Percentiles rank a stretch among this genome's conserved stretches.
Conservation (phyloP, 2,888 invertebrate genomes). For the Baccha elongata region DNA sequence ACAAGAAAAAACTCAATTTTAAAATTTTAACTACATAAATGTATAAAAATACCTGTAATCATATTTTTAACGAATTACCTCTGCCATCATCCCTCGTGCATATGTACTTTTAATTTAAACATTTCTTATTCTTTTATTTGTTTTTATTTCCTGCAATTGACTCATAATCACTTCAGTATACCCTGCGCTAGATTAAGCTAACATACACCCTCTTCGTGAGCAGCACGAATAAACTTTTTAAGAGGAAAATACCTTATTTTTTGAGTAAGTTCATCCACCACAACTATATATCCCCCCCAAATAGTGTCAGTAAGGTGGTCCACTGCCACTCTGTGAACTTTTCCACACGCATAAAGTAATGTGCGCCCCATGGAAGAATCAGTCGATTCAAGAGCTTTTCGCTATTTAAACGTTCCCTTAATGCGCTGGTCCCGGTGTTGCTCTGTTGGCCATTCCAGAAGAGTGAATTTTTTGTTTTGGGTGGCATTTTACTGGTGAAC, state of each 20-base stretch:
- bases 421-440: slow-evolving; percentile 65
- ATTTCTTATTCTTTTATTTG: slow-evolving; percentile 35
- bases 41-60: slow-evolving; percentile 38
- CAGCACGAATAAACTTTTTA: slow-evolving; percentile 49
- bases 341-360: slow-evolving; percentile 72
- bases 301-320: slow-evolving; percentile 57
- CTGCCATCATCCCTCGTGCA: slow-evolving; percentile 42
- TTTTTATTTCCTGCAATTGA: slow-evolving; percentile 60
- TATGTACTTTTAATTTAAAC: slow-evolving; percentile 30
- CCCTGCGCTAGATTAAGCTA: slow-evolving; percentile 57
- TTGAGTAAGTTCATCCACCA: slow-evolving; percentile 18
- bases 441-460: slow-evolving; percentile 59
- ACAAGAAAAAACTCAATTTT: slow-evolving; percentile 28
- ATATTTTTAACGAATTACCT: slow-evolving; percentile 40
- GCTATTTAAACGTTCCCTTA: slow-evolving; percentile 72
- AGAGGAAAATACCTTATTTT: slow-evolving; percentile 46
- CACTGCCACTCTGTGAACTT: slow-evolving; percentile 64
- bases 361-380: slow-evolving; percentile 70
- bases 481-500: slow-evolving; percentile 63
- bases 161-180: slow-evolving; percentile 52
- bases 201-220: slow-evolving; percentile 34
- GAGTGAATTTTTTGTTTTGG: slow-evolving; percentile 72
- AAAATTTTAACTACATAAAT: slow-evolving; percentile 44
- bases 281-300: slow-evolving; percentile 51
- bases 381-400: slow-evolving; percentile 73